Conservation (phyloP, 37 sponge, comb jelly and placozoan species). For the Aplysina aerophoba region DNA sequence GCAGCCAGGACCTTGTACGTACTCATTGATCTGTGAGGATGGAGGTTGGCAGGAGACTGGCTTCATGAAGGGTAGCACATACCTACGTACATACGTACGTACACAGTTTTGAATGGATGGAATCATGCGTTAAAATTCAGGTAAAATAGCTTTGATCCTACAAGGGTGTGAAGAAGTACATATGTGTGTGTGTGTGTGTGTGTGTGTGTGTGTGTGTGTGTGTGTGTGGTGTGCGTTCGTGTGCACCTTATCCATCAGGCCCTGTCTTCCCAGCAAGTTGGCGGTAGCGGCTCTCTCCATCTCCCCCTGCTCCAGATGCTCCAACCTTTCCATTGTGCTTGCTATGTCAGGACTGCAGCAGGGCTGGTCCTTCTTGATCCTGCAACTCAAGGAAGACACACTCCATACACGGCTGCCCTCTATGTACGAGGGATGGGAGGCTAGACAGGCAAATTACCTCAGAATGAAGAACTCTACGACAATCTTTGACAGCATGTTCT, state of each 20-base stretch:
- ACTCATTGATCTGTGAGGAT: conserved; percentile 32
- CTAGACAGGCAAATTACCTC: not conserved
- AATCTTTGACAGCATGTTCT: conserved; percentile 9
- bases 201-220: conserved; percentile 31
- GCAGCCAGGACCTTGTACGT: conserved; percentile 13
- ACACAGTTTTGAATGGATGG: too few relatives aligned
- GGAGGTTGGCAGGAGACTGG: not conserved
- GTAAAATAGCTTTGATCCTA: too few relatives aligned
- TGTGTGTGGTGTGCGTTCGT: conserved; percentile 26
- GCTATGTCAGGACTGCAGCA: not conserved
- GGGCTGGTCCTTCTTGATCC: not conserved
- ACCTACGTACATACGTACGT: too few relatives aligned
- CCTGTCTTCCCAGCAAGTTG: not conserved
- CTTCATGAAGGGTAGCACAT: too few relatives aligned
- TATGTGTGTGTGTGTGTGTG: conserved; percentile 35
- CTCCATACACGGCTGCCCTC: not conserved
- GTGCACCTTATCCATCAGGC: conserved; percentile 18
- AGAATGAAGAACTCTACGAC: conserved; percentile 9
- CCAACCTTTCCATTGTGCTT: not conserved
- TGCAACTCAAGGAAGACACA: not conserved
- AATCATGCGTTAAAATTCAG: too few relatives aligned
- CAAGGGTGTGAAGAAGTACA: not conserved
- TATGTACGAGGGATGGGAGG: not conserved
- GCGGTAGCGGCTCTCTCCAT: not conserved
- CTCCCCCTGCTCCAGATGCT: not conserved